A percentile compares a stretch with the other conserved stretches of the same genome.
Evolutionary conservation across 2,797 vertebrate species (phyloP).

Genomic region (Lophotriccus pileatus): DNA sequence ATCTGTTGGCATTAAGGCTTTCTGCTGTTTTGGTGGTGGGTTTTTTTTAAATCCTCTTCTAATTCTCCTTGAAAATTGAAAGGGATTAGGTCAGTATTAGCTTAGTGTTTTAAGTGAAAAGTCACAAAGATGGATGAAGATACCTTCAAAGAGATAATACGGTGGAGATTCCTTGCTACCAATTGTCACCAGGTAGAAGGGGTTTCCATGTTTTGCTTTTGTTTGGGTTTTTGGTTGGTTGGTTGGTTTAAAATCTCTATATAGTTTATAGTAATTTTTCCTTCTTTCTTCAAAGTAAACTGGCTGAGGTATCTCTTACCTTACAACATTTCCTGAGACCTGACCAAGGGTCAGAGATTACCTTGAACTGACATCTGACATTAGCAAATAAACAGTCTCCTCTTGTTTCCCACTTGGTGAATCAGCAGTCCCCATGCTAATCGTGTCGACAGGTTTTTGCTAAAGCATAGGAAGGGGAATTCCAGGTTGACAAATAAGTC

Average conservation of each 20-base stretch:
- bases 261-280: neutral
- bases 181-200: neutral
- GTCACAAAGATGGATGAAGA: constrained; percentile 70
- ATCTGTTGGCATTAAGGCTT: constrained; percentile 69
- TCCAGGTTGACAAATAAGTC: constrained; percentile 65
- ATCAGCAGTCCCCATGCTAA: constrained; percentile 68
- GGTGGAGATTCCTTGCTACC: neutral
- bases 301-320: neutral
- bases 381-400: constrained; percentile 61
- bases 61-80: constrained; percentile 73
- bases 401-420: constrained; percentile 55
- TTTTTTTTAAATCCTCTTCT: neutral
- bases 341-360: constrained; percentile 58
- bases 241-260: neutral
- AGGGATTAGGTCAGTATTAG: constrained; percentile 72
- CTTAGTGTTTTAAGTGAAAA: constrained; percentile 73
- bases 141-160: constrained; percentile 60
- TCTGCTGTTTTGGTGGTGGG: neutral
- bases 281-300: neutral
- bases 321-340: constrained; percentile 35
- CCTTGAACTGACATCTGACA: constrained; percentile 51
- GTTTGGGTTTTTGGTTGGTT: no score
- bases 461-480: constrained; percentile 41
- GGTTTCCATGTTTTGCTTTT: neutral
- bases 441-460: constrained; percentile 15